A percentile compares a stretch with the other conserved stretches of the same genome.
Evolutionary conservation across 1,140 invertebrate genomes (phyloP).

Genomic region (Macrostomum lignano): DNA sequence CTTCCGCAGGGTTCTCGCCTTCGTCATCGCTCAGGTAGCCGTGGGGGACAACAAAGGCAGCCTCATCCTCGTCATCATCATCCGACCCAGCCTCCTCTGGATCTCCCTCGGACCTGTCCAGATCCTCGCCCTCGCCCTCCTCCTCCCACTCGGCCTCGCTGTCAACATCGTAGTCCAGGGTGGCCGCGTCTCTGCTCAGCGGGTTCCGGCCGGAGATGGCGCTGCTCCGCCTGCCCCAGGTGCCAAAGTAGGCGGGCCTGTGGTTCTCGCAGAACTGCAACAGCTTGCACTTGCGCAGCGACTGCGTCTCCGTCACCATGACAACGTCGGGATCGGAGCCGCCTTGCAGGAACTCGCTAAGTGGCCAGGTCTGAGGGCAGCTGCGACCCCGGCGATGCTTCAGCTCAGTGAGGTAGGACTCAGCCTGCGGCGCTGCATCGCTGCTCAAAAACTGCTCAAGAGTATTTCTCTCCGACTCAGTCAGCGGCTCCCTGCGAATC

Average conservation of each 20-base stretch:
- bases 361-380: neutral
- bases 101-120: no score
- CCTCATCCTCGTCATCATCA: constrained; percentile 7
- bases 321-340: neutral
- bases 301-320: neutral
- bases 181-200: constrained; percentile 45
- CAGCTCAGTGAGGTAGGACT: neutral
- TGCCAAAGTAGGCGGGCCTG: constrained; percentile 77
- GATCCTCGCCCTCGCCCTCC: constrained; percentile 44
- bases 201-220: constrained; percentile 42
- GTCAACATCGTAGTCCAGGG: constrained; percentile 68
- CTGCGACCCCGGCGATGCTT: neutral
- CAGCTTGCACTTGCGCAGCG: constrained; percentile 34
- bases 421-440: neutral
- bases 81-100: constrained; percentile 7
- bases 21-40: constrained; percentile 8
- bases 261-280: constrained; percentile 65
- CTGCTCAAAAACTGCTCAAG: neutral
- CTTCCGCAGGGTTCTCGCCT: no score
- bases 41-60: constrained; percentile 7
- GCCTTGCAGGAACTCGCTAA: neutral
- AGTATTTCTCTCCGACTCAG: neutral
- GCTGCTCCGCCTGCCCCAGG: constrained; percentile 54
- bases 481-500: neutral
- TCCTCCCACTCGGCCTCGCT: constrained; percentile 96